Evolutionary conservation across 1,140 invertebrate species (phyloP), one percentile per base, ranked within the genome.

Genomic region (Ptiloglossa arizonensis): DNA sequence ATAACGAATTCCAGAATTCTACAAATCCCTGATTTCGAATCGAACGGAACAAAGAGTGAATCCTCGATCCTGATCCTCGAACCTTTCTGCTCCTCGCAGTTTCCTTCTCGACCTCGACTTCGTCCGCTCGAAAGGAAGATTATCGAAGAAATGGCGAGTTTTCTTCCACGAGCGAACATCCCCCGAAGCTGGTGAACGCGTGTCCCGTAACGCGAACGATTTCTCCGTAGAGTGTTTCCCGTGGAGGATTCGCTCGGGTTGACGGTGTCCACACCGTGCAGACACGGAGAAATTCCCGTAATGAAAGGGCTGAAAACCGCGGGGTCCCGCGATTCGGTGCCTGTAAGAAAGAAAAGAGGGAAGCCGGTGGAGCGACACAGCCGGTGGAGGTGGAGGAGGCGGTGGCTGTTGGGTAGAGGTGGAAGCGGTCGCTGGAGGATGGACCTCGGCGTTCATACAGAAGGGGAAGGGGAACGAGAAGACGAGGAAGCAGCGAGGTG

Each of bases 231-330:
- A 52, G 22, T 22, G 19, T 5, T 50, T 50, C 48, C 5, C 19
- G 48, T 6, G 19, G 48, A 50, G 48, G 50, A 52, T n/a, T 38
- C 35, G 3, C 9, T 5, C 4, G 50, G 50, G 22, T 22, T 19
- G 50, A 24, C 50, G 50, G 1, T n/a, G 50, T 24, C 19, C 22
- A 38, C 35, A 48, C 74, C 83, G 79, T 75, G 84, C 85, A 85
- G 83, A 88, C n/a, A 35, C 83, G 81, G 73, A 86, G 87, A 88
- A 87, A 87, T 81, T 79, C 80, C 78, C n/a, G 81, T 88, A 88
- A 88, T 88, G 87, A 88, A 88, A 88, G 87, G 87, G 87, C 80
- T 86, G 79, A 74, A 81, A 59, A 76, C 84, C 82, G 83, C 86
- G 83, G 54, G n/a, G 29, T 13, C 54, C 41, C 54, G 73, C 73